A percentile compares a stretch with the other conserved stretches of the same genome.
Conservation (phyloP, 1,140 invertebrate species). For the Bombus cullumanus region DNA sequence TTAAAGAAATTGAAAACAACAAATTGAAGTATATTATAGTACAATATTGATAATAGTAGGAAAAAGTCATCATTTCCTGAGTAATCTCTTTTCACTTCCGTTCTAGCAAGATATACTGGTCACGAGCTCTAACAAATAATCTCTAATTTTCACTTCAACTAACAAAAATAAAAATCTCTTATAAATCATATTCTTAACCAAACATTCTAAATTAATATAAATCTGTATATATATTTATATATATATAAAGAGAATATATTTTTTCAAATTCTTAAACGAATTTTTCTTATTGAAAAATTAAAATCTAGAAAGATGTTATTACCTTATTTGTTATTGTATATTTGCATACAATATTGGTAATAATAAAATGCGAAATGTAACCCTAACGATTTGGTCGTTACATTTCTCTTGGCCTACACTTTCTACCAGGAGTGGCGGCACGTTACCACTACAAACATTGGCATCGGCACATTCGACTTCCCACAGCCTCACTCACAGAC, state of each 20-base stretch:
- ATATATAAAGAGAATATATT: background rate
- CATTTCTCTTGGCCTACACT: constrained; percentile 27
- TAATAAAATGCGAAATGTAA: background rate
- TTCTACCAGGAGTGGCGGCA: constrained; percentile 31
- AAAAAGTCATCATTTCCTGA: constrained; percentile 42
- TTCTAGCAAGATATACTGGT: constrained; percentile 37
- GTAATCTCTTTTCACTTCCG: constrained; percentile 47
- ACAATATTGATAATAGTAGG: background rate
- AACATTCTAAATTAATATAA: background rate
- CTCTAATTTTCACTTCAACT: constrained; percentile 1
- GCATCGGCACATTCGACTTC: constrained; percentile 17
- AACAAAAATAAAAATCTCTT: background rate
- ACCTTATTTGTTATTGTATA: background rate
- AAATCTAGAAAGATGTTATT: too few relatives aligned
- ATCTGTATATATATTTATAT: background rate
- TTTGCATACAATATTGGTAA: background rate
- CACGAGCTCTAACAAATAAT: background rate
- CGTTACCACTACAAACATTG: constrained; percentile 28
- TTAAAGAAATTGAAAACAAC: background rate
- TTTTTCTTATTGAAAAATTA: background rate
- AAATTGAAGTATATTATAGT: background rate
- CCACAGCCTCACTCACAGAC: constrained; percentile 21
- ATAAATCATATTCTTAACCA: background rate
- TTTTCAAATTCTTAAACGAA: background rate
- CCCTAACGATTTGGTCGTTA: background rate